Conservation (phyloP, 2,888 invertebrate genomes). For the Nyleta sp. region DNA sequence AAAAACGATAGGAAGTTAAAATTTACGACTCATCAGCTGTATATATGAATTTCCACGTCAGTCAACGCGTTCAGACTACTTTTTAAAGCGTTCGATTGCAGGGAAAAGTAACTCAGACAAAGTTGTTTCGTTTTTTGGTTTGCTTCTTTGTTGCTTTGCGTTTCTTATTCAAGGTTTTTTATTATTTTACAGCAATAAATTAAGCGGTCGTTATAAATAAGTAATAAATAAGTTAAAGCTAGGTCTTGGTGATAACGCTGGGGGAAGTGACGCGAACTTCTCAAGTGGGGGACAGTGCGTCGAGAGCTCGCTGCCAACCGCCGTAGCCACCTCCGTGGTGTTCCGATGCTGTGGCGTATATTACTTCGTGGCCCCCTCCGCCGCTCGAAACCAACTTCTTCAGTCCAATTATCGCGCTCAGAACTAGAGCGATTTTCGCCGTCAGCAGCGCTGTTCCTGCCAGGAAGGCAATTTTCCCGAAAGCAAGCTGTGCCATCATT, state of each 20-base stretch:
- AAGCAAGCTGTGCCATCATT: slow-evolving; percentile 86
- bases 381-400: slow-evolving; percentile 85
- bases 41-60: slow-evolving; percentile 32
- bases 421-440: slow-evolving; percentile 86
- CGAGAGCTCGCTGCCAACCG: slow-evolving; percentile 79
- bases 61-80: slow-evolving; percentile 5
- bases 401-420: slow-evolving; percentile 86
- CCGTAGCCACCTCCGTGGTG: slow-evolving; percentile 78
- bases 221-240: slow-evolving; percentile 63
- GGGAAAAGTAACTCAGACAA: slow-evolving; percentile 37
- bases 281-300: slow-evolving; percentile 75
- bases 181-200: slow-evolving; percentile 52
- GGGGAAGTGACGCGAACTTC: slow-evolving; percentile 10
- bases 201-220: slow-evolving; percentile 52
- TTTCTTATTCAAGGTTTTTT: slow-evolving; percentile 29
- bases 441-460: slow-evolving; percentile 87
- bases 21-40: slow-evolving; percentile 28
- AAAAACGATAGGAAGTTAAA: slow-evolving; percentile 33
- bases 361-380: slow-evolving; percentile 84
- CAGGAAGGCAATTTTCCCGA: slow-evolving; percentile 87
- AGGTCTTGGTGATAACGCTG: slow-evolving; percentile 24
- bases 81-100: slow-evolving; percentile 12
- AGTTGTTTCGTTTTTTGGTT: slow-evolving; percentile 10
- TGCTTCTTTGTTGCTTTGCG: slow-evolving; percentile 25
- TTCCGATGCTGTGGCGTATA: slow-evolving; percentile 83